A percentile compares a stretch with the other conserved stretches of the same genome.
Evolutionary conservation across 92 coral and sea anemone species (phyloP).

Genomic region (Porites divaricata): DNA sequence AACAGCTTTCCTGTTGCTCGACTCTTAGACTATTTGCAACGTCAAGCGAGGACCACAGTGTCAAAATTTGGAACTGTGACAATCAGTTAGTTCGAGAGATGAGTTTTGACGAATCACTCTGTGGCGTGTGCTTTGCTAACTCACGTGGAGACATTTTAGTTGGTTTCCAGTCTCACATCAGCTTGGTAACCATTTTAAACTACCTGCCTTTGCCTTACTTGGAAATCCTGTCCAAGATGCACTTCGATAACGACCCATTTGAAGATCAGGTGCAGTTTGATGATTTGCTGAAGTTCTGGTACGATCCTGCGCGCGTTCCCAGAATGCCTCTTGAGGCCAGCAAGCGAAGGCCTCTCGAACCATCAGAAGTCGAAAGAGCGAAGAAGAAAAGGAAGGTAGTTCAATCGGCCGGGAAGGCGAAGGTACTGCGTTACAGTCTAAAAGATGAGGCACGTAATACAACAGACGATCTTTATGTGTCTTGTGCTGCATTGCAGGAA

Average conservation of each 20-base stretch:
- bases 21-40: slow-evolving; percentile 91
- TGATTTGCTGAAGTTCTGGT: slow-evolving; percentile 86
- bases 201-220: slow-evolving; percentile 85
- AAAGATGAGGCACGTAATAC: too few relatives aligned
- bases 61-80: slow-evolving; percentile 92
- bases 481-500: too few relatives aligned
- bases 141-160: slow-evolving; percentile 96
- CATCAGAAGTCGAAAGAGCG: slow-evolving; percentile 29
- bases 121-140: slow-evolving; percentile 98
- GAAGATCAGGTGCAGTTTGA: slow-evolving; percentile 94
- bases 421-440: too few relatives aligned
- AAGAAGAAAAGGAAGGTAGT: slow-evolving; percentile 35
- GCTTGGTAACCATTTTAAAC: slow-evolving; percentile 83
- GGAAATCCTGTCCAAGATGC: slow-evolving; percentile 82
- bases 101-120: slow-evolving; percentile 88
- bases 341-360: slow-evolving; percentile 62
- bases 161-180: slow-evolving; percentile 95
- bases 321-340: slow-evolving; percentile 79
- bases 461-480: too few relatives aligned
- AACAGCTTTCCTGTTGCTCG: slow-evolving; percentile 90
- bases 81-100: slow-evolving; percentile 91
- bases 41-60: slow-evolving; percentile 90
- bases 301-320: slow-evolving; percentile 86
- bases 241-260: slow-evolving; percentile 77
- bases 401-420: too few relatives aligned